These are phyloP conservation scores for Hippocampus mohnikei DNA, from an alignment of 2,113 vertebrate species.

Conservation along the genomic window DNA sequence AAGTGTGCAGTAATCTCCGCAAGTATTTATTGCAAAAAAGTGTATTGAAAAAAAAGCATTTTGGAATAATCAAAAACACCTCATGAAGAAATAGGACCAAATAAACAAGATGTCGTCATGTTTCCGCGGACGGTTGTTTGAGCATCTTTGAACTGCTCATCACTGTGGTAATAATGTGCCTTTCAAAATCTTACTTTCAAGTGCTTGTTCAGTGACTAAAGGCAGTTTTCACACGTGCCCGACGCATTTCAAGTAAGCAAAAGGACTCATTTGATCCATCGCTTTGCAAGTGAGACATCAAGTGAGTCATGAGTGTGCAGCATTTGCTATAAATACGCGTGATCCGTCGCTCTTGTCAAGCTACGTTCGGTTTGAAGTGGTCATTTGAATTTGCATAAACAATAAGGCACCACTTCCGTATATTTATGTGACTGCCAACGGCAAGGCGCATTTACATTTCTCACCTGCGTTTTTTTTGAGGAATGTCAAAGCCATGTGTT, in stretches of 20 bases:
- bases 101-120: too few species aligned
- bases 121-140: too few species aligned
- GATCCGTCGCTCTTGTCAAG: background rate
- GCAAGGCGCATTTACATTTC: conserved; percentile 17
- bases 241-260: background rate
- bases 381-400: conserved; percentile 4
- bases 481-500: conserved; percentile 22
- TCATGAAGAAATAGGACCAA: too few species aligned
- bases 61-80: too few species aligned
- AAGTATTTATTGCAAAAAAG: too few species aligned
- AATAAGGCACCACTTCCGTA: conserved; percentile 7
- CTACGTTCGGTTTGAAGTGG: conserved; percentile 10
- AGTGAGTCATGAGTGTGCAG: background rate
- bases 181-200: conserved; percentile 21
- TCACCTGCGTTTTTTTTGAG: conserved; percentile 19
- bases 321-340: background rate
- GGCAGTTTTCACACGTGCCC: background rate
- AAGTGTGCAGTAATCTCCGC: too few species aligned
- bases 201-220: background rate
- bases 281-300: background rate
- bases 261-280: background rate
- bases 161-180: conserved; percentile 10
- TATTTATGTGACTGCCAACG: conserved; percentile 10
- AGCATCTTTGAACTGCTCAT: background rate
- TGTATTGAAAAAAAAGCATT: too few species aligned